Evolutionary conservation across 2,113 vertebrate genomes (phyloP), one percentile per base, ranked within the genome.

Genomic region (Neomonachus schauinslandi): DNA sequence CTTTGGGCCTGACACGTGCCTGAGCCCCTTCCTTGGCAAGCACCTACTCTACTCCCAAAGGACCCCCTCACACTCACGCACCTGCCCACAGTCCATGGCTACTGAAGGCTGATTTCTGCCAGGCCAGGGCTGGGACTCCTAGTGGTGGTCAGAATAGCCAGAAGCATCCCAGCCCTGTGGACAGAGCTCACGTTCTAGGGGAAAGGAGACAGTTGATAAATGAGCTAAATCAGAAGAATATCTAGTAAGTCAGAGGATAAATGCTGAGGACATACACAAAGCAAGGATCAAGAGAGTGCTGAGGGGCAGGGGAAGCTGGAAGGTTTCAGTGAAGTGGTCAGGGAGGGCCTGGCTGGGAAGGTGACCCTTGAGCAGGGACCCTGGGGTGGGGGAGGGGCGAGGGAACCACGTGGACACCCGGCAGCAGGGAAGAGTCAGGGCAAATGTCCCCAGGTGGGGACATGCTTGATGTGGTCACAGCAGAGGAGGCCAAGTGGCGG

Each of bases 401-500:
- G 76, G 31, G 46, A 42, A 4, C 57, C 69, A 18, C 0, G 13
- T 4, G 33, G 80, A 21, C 8, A 8, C 53, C 65, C 22, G 69
- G n/a, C 18, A 69, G 31, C 31, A 1, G 2, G 10, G 28, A 86
- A 55, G 1, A 9, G 19, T 31, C 31, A 21, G 57, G 1, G 31
- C 26, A 6, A 51, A 76, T 19, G 59, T 24, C 53, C 59, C n/a
- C 49, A 46, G 49, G 74, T 14, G 3, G 18, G 59, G 31, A n/a
- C 1, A 0, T 7, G 59, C 33, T 14, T 26, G 46, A n/a, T 39
- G 1, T 4, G 18, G 46, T 31, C 18, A 10, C 10, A 13, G 42
- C 69, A 86, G 67, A 0, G 8, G 33, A 49, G 77, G 18, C 55
- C 0, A 0, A 3, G 21, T 5, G 19, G 18, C 2, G n/a, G 10